These are phyloP conservation scores for Sturmia bella DNA, from an alignment of 2,888 invertebrate species.

Conservation along the genomic window DNA sequence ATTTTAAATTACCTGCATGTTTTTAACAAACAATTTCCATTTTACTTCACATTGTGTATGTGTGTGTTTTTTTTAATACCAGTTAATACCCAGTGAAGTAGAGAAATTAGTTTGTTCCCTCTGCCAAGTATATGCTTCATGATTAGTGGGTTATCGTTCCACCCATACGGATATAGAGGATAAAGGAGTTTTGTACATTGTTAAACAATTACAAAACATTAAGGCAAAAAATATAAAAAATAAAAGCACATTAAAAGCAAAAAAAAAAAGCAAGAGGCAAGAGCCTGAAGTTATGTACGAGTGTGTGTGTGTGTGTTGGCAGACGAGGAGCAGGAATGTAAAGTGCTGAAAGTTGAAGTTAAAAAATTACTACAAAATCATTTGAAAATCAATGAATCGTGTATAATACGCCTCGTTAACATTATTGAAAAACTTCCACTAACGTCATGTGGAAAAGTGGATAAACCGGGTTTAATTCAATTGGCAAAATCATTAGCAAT, in stretches of 20 bases:
- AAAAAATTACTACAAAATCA: slow-evolving; percentile 60
- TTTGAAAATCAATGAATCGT: slow-evolving; percentile 56
- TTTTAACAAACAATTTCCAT: slow-evolving; percentile 13
- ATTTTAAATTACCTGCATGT: neutral
- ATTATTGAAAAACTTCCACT: slow-evolving; percentile 55
- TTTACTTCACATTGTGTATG: no score
- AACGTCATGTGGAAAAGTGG: slow-evolving; percentile 60
- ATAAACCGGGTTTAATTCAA: slow-evolving; percentile 61
- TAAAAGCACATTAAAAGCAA: slow-evolving; percentile 1
- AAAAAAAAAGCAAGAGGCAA: no score
- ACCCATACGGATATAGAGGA: slow-evolving; percentile 31
- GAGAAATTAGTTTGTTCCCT: slow-evolving; percentile 51
- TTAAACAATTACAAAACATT: slow-evolving; percentile 56
- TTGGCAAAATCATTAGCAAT: slow-evolving; percentile 59
- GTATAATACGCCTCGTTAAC: slow-evolving; percentile 55
- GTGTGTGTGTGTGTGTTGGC: no score
- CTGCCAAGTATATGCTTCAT: slow-evolving; percentile 15
- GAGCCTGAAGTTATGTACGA: neutral
- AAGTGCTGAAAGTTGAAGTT: slow-evolving; percentile 51
- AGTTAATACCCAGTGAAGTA: slow-evolving; percentile 53
- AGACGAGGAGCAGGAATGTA: neutral
- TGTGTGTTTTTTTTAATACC: slow-evolving; percentile 10
- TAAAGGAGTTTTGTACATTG: slow-evolving; percentile 50
- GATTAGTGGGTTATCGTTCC: slow-evolving; percentile 59
- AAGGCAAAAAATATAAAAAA: slow-evolving; percentile 11